Evolutionary conservation across 1,140 invertebrate genomes (phyloP).

Genomic region (Bursaphelenchus mucronatus): DNA sequence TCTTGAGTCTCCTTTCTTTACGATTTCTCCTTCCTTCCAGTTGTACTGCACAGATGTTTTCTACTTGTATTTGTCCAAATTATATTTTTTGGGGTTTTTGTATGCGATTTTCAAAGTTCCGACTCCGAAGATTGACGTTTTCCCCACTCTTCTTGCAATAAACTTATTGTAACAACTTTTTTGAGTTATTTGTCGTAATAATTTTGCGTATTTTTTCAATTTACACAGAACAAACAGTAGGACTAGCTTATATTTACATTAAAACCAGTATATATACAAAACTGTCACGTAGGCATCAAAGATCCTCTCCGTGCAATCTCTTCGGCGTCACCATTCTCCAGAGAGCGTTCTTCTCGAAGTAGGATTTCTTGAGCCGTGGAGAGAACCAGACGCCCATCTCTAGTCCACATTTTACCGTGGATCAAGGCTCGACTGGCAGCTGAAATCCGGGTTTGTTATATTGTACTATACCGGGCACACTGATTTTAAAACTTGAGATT

Average conservation of each 20-base stretch:
- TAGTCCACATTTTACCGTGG: conserved; percentile 45
- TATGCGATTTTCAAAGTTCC: neutral
- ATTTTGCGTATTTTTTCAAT: neutral
- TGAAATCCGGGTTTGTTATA: conserved; percentile 7
- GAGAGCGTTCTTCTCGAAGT: conserved; percentile 23
- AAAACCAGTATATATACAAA: neutral
- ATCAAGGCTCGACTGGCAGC: conserved; percentile 38
- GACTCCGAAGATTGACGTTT: neutral
- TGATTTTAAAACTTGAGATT: no score
- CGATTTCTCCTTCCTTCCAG: no score
- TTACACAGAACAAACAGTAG: neutral
- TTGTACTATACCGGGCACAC: no score
- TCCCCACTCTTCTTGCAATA: neutral
- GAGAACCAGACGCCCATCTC: conserved; percentile 40
- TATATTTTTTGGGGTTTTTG: neutral
- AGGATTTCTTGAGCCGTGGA: conserved; percentile 47
- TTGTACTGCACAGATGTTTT: no score
- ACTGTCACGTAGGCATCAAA: neutral
- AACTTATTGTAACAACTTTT: neutral
- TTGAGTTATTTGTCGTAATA: neutral
- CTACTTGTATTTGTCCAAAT: neutral
- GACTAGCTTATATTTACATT: neutral
- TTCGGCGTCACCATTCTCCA: neutral
- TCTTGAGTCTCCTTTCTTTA: no score
- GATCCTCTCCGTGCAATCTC: neutral